A percentile compares a stretch with the other conserved stretches of the same genome.
Evolutionary conservation across 1,140 invertebrate genomes (phyloP).

Genomic region (Leptoteleia sp.): DNA sequence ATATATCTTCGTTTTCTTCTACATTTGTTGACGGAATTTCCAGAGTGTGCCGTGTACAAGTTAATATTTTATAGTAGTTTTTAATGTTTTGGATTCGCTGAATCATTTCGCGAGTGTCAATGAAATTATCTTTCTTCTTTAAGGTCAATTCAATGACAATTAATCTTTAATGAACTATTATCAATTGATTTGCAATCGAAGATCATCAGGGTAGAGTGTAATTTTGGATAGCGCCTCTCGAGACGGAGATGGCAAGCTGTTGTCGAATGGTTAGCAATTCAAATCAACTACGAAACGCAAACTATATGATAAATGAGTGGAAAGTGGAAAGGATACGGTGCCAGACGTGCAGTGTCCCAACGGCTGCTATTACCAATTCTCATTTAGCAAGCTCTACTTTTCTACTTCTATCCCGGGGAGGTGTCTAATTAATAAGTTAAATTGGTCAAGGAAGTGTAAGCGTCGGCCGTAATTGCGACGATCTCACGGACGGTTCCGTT

Average conservation of each 20-base stretch:
- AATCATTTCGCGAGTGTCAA: no score
- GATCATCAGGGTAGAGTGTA: no score
- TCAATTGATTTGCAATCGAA: no score
- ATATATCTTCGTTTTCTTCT: no score
- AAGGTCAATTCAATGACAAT: no score
- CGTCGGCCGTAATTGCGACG: conserved; percentile 19
- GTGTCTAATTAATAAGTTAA: conserved; percentile 4
- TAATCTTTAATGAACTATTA: no score
- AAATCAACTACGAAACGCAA: conserved; percentile 7
- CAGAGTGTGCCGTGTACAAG: no score
- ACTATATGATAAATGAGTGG: conserved; percentile 27
- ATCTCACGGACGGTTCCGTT: conserved; percentile 5
- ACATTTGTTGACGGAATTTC: no score
- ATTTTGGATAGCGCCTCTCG: conserved; percentile 16
- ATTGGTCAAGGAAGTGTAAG: conserved; percentile 23
- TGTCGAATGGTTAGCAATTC: conserved; percentile 30
- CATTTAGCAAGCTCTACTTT: conserved; percentile 61
- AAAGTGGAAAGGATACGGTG: conserved; percentile 68
- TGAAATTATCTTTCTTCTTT: no score
- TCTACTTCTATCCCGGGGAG: conserved; percentile 45
- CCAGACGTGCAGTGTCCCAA: conserved; percentile 70
- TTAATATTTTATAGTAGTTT: no score
- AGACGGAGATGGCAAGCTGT: conserved; percentile 6
- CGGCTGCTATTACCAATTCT: conserved; percentile 53
- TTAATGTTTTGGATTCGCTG: no score